Percentiles rank a stretch among this genome's conserved stretches.
Conservation (phyloP, 1,140 invertebrate genomes). For the Drosophila teissieri region DNA sequence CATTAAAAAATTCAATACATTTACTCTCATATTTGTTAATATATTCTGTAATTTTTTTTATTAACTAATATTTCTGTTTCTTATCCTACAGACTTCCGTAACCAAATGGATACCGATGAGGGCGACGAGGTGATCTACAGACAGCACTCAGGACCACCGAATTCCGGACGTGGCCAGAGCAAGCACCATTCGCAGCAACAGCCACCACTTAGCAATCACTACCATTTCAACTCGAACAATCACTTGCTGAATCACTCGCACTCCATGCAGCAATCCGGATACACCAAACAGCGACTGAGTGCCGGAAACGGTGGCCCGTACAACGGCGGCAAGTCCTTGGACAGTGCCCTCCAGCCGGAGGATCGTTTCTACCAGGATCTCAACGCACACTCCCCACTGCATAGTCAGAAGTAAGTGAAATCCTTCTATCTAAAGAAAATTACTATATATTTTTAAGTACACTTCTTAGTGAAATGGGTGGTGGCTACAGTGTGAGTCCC, state of each 20-base stretch:
- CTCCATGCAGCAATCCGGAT: slow-evolving; percentile 78
- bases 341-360: slow-evolving; percentile 74
- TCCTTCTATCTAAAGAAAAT: background rate
- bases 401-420: slow-evolving; percentile 65
- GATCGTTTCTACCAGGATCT: slow-evolving; percentile 76
- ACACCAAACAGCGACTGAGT: slow-evolving; percentile 73
- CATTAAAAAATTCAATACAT: too few species aligned
- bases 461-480: slow-evolving; percentile 63
- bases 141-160: slow-evolving; percentile 43
- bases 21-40: too few species aligned
- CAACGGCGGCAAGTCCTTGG: slow-evolving; percentile 78
- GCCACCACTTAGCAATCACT: slow-evolving; percentile 72
- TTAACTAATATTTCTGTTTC: too few species aligned
- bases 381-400: slow-evolving; percentile 71
- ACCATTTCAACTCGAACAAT: slow-evolving; percentile 81
- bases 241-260: slow-evolving; percentile 81
- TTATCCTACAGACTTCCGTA: slow-evolving; percentile 63
- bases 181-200: slow-evolving; percentile 42
- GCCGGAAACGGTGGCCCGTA: slow-evolving; percentile 62
- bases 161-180: slow-evolving; percentile 44
- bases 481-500: slow-evolving; percentile 72
- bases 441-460: background rate
- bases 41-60: too few species aligned
- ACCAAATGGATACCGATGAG: slow-evolving; percentile 81
- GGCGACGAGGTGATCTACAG: slow-evolving; percentile 75